Evolutionary conservation across 2,888 invertebrate species (phyloP), one percentile per base, ranked within the genome.

Genomic region (Monochamus alternatus): DNA sequence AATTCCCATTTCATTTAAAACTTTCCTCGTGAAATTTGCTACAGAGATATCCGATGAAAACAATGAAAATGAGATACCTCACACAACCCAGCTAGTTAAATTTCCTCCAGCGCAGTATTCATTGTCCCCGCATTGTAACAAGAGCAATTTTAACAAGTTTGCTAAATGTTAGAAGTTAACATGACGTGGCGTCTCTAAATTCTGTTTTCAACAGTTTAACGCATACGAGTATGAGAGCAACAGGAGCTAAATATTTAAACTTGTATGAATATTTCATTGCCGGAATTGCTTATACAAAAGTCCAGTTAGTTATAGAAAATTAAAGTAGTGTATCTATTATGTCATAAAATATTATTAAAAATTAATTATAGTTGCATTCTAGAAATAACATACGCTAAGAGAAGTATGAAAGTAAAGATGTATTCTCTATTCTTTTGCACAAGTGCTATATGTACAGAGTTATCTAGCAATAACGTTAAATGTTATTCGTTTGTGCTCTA

Each of bases 121-220:
- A 71, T 75, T 68, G 77, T 78, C 75, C 63, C 67, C 67, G 75
- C 77, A 75, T 78, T 78, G 73, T 76, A 78, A 75, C 77, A 75
- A 67, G 77, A 75, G 74, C 75, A 65, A 75, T 77, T 78, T 73
- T 60, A 75, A 74, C 75, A 77, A 78, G 72, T 78, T 78, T 70
- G 73, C 67, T 63, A 70, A 76, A 74, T 73, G 76, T 75, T 75
- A 72, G 75, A 80, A 77, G 77, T 78, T 78, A 78, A 78, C 77
- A 75, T 74, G 78, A 80, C 77, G 78, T 80, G 77, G 77, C 78
- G 77, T 77, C 69, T 69, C 69, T 67, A 30, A 74, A 75, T 68
- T 76, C 74, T 74, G 66, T 77, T 76, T 80, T 78, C 73, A 77
- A 67, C 69, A 67, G 59, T 65, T 70, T 47, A 73, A 76, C 67